Base-by-base conservation (phyloP, 1,140 invertebrate species). In the Lordiphosa collinella region DNA sequence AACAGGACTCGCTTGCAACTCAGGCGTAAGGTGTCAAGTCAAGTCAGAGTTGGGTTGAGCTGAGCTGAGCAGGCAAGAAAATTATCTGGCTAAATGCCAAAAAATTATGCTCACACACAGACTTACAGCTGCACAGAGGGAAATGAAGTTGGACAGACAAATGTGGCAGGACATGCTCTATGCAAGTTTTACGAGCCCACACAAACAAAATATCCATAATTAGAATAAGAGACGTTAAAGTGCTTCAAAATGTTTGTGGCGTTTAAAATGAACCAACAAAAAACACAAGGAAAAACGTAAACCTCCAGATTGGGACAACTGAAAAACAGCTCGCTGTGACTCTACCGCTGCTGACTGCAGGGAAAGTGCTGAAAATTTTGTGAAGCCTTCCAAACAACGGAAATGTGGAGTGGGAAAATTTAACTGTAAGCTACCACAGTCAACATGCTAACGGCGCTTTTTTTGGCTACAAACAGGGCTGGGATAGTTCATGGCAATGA, bases 171-270 rank as follows among this genome's bases (percentile, higher is more conserved):
- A 70, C 51, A 56, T 66, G 66, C 36, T 52, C 38, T 60, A 69
- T 69, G 62, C 53, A 68, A 38, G 53, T 58, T 72, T 68, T 50
- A 51, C 64, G 48, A 35, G 16, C 47, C 36, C 47, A 37, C 22
- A 25, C 31, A 36, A 9, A 36, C 34, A 69, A 68, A 71, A 53
- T 64, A 69, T 65, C 65, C 69, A 72, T 65, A 72, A 69, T 72
- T 72, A 72, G 65, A 65, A 64, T 72, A 69, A 69, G 65, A 60
- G 69, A 59, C 55, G 65, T 55, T 64, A 64, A 72, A 72, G 60
- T 71, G 68, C 63, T 67, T 50, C 67, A 67, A 70, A 70, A 63
- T 68, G 64, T 64, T 57, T 12, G 58, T 37, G 54, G 64, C 68
- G 59, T 40, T 71, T 64, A 55, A 35, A 51, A 68, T 51, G 44